phyloP scores from a whole-genome alignment of 2,888 invertebrate genomes.

The Rhagonycha fulva region DNA sequence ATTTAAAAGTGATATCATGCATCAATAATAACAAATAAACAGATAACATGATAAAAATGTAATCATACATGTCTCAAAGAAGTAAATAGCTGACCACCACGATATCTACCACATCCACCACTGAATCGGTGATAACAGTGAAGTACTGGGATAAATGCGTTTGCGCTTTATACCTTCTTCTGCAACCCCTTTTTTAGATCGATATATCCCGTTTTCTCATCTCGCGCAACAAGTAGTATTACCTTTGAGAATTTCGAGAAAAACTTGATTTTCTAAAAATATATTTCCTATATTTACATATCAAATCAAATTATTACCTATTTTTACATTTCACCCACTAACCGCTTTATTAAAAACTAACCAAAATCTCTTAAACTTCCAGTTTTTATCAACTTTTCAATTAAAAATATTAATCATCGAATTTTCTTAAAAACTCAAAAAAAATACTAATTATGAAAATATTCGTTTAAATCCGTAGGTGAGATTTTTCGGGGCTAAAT shows the following conservation, averaged over 20 bases:
- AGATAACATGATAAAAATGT: background rate
- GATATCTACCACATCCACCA: conserved; percentile 27
- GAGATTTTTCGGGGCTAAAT: background rate
- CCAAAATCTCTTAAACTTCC: background rate
- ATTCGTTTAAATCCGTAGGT: background rate
- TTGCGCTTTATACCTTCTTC: conserved; percentile 37
- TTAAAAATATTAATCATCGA: background rate
- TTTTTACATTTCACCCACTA: background rate
- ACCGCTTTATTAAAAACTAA: background rate
- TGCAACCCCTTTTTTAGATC: conserved; percentile 36
- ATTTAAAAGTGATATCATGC: background rate
- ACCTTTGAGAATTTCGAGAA: background rate
- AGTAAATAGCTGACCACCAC: background rate
- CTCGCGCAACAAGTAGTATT: conserved; percentile 37
- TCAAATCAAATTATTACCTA: background rate
- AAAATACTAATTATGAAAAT: background rate
- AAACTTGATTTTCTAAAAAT: background rate
- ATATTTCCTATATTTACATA: background rate
- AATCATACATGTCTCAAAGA: background rate
- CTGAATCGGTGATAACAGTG: conserved; percentile 30
- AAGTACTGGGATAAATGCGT: conserved; percentile 33
- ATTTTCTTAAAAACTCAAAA: background rate
- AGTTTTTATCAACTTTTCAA: background rate
- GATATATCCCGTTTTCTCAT: conserved; percentile 35
- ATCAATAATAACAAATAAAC: background rate